Evolutionary conservation across 2,113 vertebrate species (phyloP).

Genomic region (Dendropsophus ebraccatus): DNA sequence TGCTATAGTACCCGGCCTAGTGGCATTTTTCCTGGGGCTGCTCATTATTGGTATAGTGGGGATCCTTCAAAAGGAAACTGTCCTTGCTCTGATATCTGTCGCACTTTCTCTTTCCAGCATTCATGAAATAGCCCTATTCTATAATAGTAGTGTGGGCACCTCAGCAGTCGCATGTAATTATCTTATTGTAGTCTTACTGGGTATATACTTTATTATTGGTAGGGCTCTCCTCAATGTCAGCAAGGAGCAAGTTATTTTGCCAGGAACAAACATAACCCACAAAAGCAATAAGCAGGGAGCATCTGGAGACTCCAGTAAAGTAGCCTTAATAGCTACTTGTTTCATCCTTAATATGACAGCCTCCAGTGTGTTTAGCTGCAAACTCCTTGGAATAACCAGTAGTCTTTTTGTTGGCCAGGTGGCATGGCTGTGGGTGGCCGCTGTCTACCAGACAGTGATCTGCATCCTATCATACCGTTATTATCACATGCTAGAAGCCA

Average conservation of each 20-base stretch:
- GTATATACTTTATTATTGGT: constrained; percentile 78
- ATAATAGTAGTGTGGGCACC: constrained; percentile 69
- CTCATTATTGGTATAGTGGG: constrained; percentile 73
- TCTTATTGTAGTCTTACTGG: constrained; percentile 74
- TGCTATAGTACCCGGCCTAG: constrained; percentile 80
- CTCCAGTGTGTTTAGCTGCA: constrained; percentile 79
- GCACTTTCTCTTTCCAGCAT: constrained; percentile 76
- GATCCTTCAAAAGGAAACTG: constrained; percentile 68
- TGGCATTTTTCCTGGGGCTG: constrained; percentile 75
- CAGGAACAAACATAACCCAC: constrained; percentile 68
- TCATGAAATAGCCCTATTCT: constrained; percentile 78
- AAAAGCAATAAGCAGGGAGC: constrained; percentile 26
- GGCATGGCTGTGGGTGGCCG: constrained; percentile 87
- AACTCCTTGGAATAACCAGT: constrained; percentile 77
- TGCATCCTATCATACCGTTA: constrained; percentile 78
- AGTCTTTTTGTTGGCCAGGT: constrained; percentile 76
- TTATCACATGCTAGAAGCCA: constrained; percentile 75
- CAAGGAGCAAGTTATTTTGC: constrained; percentile 66
- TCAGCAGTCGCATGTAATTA: constrained; percentile 80
- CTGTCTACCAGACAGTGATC: constrained; percentile 76
- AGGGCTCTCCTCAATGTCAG: constrained; percentile 72
- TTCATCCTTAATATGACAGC: constrained; percentile 82
- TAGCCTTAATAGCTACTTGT: constrained; percentile 62
- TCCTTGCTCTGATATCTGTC: constrained; percentile 72
- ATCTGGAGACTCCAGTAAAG: neutral